These are phyloP conservation scores for Tapirus indicus DNA, from an alignment of 2,797 vertebrate genomes.

Conservation along the genomic window DNA sequence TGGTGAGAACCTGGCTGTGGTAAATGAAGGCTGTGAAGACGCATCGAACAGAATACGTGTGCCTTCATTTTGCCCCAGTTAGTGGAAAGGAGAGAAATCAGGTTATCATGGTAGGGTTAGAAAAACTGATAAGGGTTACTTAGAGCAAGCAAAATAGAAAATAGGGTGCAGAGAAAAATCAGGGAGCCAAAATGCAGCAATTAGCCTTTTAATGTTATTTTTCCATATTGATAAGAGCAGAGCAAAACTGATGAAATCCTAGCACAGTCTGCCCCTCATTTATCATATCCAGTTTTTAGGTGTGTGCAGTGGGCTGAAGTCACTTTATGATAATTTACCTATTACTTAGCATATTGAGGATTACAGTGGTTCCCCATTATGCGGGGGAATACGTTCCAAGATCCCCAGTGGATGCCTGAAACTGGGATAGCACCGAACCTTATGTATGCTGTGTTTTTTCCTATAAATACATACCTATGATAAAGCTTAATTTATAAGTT, in stretches of 20 bases:
- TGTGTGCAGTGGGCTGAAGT: not conserved
- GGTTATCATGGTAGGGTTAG: not conserved
- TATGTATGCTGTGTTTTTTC: too few species aligned
- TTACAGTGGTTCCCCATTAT: not conserved
- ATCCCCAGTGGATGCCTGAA: too few species aligned
- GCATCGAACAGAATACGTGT: not conserved
- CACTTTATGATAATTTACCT: not conserved
- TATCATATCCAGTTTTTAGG: not conserved
- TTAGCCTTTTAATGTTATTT: not conserved
- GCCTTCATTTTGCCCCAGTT: not conserved
- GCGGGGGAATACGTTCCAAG: too few species aligned
- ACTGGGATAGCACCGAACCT: too few species aligned
- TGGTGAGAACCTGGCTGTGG: not conserved
- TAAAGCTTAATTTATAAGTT: too few species aligned
- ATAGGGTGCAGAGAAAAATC: not conserved
- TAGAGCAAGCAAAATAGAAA: slow-evolving; percentile 15
- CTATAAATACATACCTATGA: too few species aligned
- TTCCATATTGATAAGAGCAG: not conserved
- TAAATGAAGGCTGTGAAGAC: not conserved
- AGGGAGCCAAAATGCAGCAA: not conserved
- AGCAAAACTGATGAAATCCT: not conserved
- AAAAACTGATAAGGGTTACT: not conserved
- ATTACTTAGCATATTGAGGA: not conserved
- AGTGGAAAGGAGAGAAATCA: not conserved
- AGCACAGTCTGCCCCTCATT: not conserved